Evolutionary conservation across 2,888 invertebrate species (phyloP), one percentile per base, ranked within the genome.

Genomic region (Autographa gamma): DNA sequence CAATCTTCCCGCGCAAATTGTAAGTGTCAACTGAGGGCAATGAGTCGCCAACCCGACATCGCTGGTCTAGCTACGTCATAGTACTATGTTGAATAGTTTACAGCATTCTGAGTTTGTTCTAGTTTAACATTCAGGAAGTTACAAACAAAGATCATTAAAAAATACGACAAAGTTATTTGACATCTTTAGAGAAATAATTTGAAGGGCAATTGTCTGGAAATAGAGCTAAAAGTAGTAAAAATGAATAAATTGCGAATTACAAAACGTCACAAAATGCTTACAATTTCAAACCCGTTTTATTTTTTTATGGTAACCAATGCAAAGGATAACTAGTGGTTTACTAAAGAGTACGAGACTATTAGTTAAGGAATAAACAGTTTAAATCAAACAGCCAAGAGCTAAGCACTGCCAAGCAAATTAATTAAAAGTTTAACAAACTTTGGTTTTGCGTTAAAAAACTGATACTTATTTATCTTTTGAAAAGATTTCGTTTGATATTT

Each of bases 21-120:
- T 54, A 61, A 66, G 76, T 81, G 82, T 82, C 82, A 82, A 83
- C 75, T 83, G 62, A 83, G 84, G 84, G 84, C 84, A 82, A 82
- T 70, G 79, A 81, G 73, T 63, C 59, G 70, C 61, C 54, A 71
- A 58, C 63, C 61, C 59, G 70, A 59, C 54, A 71, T 60, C 63
- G 68, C 63, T 67, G 52, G 38, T 18, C 67, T 60, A 59, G 16
- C 63, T n/a, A 62, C 18, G n/a, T 67, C 48, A n/a, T n/a, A 25
- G 52, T 34, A 62, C 16, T 9, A 8, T 19, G 38, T 38, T 38
- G 38, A 11, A 38, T 38, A 38, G 11, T 11, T 11, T 9, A 38
- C 38, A 38, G 38, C 11, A 38, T 11, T 38, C 11, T 0, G 8
- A 11, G 8, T 38, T 38, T n/a, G n/a, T n/a, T n/a, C n/a, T n/a